These are phyloP conservation scores for Biston betularia DNA, from an alignment of 2,888 invertebrate genomes.

Conservation along the genomic window DNA sequence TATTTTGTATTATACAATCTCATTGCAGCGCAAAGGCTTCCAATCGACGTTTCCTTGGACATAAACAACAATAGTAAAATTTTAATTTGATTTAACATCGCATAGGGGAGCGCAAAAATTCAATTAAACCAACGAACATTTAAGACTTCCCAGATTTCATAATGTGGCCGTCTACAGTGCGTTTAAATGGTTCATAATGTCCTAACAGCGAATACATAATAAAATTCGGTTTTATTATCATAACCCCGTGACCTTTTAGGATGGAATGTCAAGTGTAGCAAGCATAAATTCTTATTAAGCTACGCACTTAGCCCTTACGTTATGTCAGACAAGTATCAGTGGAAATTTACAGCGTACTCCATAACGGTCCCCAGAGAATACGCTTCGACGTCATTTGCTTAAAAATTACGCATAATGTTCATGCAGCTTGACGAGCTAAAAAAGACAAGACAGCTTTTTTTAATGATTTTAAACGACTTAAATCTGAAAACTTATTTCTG, in stretches of 20 bases:
- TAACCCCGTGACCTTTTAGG: slow-evolving; percentile 38
- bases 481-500: too few species aligned
- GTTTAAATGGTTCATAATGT: slow-evolving; percentile 39
- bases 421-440: too few species aligned
- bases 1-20: too few species aligned
- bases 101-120: slow-evolving; percentile 25
- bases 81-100: slow-evolving; percentile 25
- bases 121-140: slow-evolving; percentile 23
- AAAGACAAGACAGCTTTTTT: neutral
- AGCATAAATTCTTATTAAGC: slow-evolving; percentile 42
- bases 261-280: slow-evolving; percentile 37
- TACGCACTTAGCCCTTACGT: slow-evolving; percentile 39
- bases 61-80: slow-evolving; percentile 23
- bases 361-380: slow-evolving; percentile 33
- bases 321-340: slow-evolving; percentile 38
- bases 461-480: neutral
- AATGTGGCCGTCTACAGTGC: slow-evolving; percentile 16
- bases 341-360: slow-evolving; percentile 39
- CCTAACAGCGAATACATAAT: slow-evolving; percentile 41
- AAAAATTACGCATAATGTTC: slow-evolving; percentile 20
- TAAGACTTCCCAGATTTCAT: slow-evolving; percentile 34
- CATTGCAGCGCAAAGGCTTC: too few species aligned
- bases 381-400: slow-evolving; percentile 13
- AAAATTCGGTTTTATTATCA: slow-evolving; percentile 42
- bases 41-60: too few species aligned